phyloP scores from a whole-genome alignment of 2,888 invertebrate genomes.

The Teleogryllus oceanicus region DNA sequence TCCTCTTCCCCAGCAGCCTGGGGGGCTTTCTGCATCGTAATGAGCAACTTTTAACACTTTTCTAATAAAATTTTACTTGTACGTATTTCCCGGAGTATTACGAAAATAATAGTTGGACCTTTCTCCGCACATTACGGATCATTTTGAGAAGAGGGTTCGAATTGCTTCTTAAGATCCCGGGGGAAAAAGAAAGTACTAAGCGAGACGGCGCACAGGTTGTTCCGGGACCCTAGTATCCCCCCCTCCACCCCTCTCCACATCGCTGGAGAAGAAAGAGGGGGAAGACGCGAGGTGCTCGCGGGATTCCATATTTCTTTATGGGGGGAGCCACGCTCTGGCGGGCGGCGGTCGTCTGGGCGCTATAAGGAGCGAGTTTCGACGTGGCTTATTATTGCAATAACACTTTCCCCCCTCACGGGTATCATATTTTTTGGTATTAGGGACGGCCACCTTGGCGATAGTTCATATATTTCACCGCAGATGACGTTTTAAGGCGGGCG shows the following conservation, averaged over 20 bases:
- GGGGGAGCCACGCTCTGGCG: neutral
- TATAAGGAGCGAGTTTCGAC: neutral
- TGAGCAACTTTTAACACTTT: slow-evolving; percentile 18
- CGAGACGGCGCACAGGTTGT: neutral
- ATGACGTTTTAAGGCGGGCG: neutral
- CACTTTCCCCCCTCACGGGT: slow-evolving; percentile 5
- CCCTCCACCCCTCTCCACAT: neutral
- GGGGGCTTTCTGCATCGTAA: neutral
- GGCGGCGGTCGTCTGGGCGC: neutral
- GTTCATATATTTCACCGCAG: slow-evolving; percentile 10
- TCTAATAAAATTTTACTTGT: slow-evolving; percentile 9
- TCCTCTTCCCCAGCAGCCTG: neutral
- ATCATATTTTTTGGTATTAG: neutral
- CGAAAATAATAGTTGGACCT: neutral
- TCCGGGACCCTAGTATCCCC: neutral
- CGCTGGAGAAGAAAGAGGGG: neutral
- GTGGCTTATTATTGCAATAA: slow-evolving; percentile 1
- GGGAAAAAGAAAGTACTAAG: neutral
- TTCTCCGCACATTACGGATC: slow-evolving; percentile 18
- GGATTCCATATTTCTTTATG: neutral
- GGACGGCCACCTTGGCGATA: neutral
- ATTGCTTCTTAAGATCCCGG: slow-evolving; percentile 18
- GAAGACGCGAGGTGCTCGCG: neutral
- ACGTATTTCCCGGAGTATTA: slow-evolving; percentile 1
- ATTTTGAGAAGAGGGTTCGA: slow-evolving; percentile 2